Evolutionary conservation across 2,113 vertebrate genomes (phyloP), one percentile per base, ranked within the genome.

Genomic region (Nothobranchius kuhntae): DNA sequence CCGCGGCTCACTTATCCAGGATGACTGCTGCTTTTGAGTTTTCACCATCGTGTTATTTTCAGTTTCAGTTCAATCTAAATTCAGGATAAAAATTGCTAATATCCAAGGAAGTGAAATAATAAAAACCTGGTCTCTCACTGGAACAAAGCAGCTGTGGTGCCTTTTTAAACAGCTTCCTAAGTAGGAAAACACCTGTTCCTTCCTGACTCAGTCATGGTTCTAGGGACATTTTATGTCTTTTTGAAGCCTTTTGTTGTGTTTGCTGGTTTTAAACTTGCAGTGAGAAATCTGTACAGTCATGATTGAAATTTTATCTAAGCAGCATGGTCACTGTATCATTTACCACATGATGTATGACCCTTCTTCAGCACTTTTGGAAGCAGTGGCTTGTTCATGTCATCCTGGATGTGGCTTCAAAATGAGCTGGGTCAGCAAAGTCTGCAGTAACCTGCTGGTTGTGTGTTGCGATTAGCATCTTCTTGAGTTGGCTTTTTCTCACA

Each of bases 361-460:
- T 82, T 78, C 65, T 90, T 91, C 91, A 94, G 92, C 93, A 90
- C 80, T 93, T 92, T 91, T 4, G 21, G 46, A 57, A 82, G 73
- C 81, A 81, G 72, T 83, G 87, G 77, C 78, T 79, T 44, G 82
- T 69, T 87, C 83, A 85, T 83, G 87, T 86, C 80, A 85, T 75
- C 72, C 86, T 82, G 80, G 76, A 91, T 87, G 83, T 87, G 86
- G 80, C 87, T 87, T 86, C 60, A 75, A 82, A 82, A 87, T 84
- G 70, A 83, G 81, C 75, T 77, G 73, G 86, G 73, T 68, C 83
- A 81, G 88, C 87, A 90, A 87, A 89, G 73, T 72, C 84, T 62
- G 77, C 62, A 46, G 45, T 73, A 80, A 82, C 90, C 73, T 78
- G 78, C 89, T 87, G 86, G 73, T 48, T 68, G 40, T 57, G 85